Conservation (phyloP, 2,113 vertebrate genomes). For the Erythrolamprus reginae region DNA sequence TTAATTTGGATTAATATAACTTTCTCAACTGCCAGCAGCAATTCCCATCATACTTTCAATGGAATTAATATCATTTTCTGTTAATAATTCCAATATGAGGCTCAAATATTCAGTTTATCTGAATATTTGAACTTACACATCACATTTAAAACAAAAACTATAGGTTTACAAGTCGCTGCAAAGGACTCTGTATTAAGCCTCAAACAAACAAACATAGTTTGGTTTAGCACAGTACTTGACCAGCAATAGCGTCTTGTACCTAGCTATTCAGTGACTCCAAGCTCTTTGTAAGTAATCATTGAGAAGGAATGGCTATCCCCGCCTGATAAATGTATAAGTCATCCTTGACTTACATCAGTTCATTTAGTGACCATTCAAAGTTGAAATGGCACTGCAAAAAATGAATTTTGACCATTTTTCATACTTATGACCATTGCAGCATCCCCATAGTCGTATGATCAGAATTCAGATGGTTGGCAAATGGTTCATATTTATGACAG, state of each 20-base stretch:
- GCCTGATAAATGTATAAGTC: background rate
- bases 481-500: too few relatives aligned
- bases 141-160: background rate
- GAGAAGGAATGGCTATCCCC: background rate
- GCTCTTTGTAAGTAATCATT: background rate
- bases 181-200: background rate
- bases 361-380: too few relatives aligned
- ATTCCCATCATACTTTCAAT: background rate
- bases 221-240: background rate
- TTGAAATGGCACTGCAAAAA: too few relatives aligned
- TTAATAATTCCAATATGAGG: background rate
- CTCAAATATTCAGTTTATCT: background rate
- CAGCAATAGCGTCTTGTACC: background rate
- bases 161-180: background rate
- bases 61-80: background rate
- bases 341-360: too few relatives aligned
- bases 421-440: too few relatives aligned
- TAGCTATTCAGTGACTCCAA: background rate
- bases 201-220: background rate
- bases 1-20: background rate
- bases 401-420: too few relatives aligned
- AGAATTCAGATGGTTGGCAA: too few relatives aligned
- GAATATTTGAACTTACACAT: background rate
- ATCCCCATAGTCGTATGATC: too few relatives aligned
- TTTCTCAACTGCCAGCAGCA: background rate